phyloP scores from a whole-genome alignment of 2,113 vertebrate genomes.

The chimpanzee (Pan troglodytes) region DNA sequence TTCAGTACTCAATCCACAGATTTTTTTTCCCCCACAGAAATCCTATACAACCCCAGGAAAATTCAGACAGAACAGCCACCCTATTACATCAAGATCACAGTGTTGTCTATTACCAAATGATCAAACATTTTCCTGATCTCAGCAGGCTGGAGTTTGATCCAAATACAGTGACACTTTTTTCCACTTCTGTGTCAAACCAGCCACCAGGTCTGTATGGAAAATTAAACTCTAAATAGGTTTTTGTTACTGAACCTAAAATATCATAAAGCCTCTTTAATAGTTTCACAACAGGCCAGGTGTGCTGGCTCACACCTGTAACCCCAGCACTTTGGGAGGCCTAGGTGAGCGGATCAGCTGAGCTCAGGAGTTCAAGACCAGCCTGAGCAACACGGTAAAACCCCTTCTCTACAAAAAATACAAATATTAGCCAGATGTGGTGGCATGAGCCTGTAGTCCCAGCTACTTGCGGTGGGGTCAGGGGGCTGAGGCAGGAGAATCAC shows the following conservation, averaged over 20 bases:
- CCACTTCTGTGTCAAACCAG: background rate
- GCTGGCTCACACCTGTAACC: too few species aligned
- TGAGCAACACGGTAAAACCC: too few species aligned
- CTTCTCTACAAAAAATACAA: too few species aligned
- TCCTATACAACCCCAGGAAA: background rate
- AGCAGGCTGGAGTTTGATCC: background rate
- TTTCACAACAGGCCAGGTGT: background rate
- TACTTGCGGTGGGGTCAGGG: too few species aligned
- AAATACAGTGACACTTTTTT: background rate
- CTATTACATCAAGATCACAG: background rate
- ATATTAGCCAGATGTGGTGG: too few species aligned
- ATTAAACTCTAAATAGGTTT: slow-evolving; percentile 17
- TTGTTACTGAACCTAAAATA: background rate
- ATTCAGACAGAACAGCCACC: background rate
- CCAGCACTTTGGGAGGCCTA: too few species aligned
- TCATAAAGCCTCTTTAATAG: background rate
- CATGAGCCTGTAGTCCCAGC: too few species aligned
- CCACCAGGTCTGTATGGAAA: background rate
- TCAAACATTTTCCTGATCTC: background rate
- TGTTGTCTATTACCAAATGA: background rate
- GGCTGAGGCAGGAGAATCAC: too few species aligned
- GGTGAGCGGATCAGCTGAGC: too few species aligned
- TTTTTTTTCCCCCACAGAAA: background rate
- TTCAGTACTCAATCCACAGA: background rate
- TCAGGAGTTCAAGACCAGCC: too few species aligned